Evolutionary conservation across 2,888 invertebrate genomes (phyloP), one percentile per base, ranked within the genome.

Genomic region (Erebia palarica): DNA sequence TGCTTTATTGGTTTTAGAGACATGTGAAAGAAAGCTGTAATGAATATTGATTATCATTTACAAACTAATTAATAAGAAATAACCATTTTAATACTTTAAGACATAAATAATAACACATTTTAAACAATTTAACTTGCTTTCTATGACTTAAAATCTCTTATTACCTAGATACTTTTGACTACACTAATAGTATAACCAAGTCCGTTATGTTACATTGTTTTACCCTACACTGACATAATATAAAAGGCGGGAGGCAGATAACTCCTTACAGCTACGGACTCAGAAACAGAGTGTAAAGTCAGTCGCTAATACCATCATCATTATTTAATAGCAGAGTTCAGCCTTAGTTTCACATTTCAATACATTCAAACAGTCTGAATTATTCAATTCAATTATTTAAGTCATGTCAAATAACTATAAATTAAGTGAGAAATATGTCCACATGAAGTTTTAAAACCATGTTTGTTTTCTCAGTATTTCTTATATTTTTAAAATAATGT

Each of bases 81-180:
- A 93, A 93, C 92, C 92, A 91, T 91, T 92, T 92, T 92, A 93
- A 93, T 93, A 93, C 93, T 93, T 92, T 93, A 92, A 88, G 92
- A 93, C 92, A 93, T 93, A 93, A 93, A 92, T 93, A 93, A 92
- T 92, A 93, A 93, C 93, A 93, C 92, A 91, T 92, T 91, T 91
- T 92, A 93, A 92, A 93, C 93, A 93, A 92, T 92, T 92, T 90
- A 92, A 92, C 93, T 91, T 90, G 92, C 88, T 92, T 86, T 91
- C 90, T 91, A 92, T 93, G 92, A 92, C 92, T 93, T 92, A 92
- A 91, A 90, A 92, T 91, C 91, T 91, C 92, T 92, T 92, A 93
- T 80, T 82, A 85, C 85, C 79, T 80, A 81, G 74, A 79, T 91
- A 91, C 86, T 87, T 73, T 91, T 89, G 89, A 92, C 91, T 93